Evolutionary conservation across 2,113 vertebrate genomes (phyloP).

Genomic region (Myotis lucifugus): DNA sequence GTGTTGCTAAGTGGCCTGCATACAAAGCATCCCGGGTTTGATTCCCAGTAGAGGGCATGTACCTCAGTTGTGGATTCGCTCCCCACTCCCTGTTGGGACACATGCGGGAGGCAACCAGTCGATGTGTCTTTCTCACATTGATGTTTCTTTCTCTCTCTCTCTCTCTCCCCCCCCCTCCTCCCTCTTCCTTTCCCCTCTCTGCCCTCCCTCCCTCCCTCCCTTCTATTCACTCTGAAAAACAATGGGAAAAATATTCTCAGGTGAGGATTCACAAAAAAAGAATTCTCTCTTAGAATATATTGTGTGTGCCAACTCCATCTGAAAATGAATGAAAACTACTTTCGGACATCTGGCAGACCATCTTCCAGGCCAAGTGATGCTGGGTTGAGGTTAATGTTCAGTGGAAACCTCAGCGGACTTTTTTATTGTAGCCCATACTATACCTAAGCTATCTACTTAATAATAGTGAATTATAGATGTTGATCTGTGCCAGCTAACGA

Average conservation of each 20-base stretch:
- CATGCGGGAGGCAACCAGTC: neutral
- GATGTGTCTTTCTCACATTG: neutral
- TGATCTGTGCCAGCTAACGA: neutral
- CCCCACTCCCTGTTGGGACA: neutral
- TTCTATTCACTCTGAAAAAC: neutral
- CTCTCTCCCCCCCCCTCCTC: too few relatives aligned
- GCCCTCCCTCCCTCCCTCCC: too few relatives aligned
- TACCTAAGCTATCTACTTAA: neutral
- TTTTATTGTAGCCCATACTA: neutral
- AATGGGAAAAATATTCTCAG: neutral
- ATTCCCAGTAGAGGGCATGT: neutral
- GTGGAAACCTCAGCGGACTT: neutral
- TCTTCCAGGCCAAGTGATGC: neutral
- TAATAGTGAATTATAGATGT: neutral
- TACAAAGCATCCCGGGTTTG: too few relatives aligned
- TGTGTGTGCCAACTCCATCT: neutral
- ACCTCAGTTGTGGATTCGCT: neutral
- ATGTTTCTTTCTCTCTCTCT: too few relatives aligned
- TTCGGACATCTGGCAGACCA: neutral
- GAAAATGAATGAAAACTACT: neutral
- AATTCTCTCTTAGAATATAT: neutral
- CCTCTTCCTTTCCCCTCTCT: too few relatives aligned
- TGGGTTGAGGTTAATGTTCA: neutral
- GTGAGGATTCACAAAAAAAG: neutral
- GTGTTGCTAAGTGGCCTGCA: neutral